Conservation (phyloP, 2,113 vertebrate species). For the Lamprologus speciosus region DNA sequence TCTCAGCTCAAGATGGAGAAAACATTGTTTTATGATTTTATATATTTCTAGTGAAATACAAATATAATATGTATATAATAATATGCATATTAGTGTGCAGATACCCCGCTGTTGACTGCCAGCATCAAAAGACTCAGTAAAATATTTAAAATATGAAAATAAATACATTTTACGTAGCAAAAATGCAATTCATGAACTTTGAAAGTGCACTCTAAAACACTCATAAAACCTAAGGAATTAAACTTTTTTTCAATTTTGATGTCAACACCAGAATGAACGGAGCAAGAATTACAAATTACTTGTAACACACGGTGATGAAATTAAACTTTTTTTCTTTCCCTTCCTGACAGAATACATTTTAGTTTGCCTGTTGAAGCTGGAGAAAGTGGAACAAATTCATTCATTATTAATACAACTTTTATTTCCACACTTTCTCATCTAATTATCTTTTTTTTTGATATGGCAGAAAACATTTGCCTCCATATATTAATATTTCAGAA, state of each 20-base stretch:
- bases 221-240: neutral
- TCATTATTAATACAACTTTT: slow-evolving; percentile 61
- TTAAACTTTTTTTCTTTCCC: neutral
- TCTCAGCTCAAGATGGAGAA: neutral
- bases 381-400: slow-evolving; percentile 58
- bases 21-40: neutral
- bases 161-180: neutral
- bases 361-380: slow-evolving; percentile 11
- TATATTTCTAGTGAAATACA: neutral
- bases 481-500: slow-evolving; percentile 55
- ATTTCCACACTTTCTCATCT: slow-evolving; percentile 59
- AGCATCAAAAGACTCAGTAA: neutral
- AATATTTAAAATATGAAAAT: neutral
- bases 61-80: neutral
- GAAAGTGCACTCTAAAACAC: neutral
- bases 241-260: neutral
- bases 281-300: neutral
- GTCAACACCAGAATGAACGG: neutral
- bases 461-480: slow-evolving; percentile 35
- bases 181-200: neutral
- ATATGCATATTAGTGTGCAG: neutral
- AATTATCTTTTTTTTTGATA: slow-evolving; percentile 56
- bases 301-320: slow-evolving; percentile 5
- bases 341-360: neutral
- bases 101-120: neutral